These are phyloP conservation scores for Nebria ingens DNA, from an alignment of 1,140 invertebrate species.

Conservation along the genomic window DNA sequence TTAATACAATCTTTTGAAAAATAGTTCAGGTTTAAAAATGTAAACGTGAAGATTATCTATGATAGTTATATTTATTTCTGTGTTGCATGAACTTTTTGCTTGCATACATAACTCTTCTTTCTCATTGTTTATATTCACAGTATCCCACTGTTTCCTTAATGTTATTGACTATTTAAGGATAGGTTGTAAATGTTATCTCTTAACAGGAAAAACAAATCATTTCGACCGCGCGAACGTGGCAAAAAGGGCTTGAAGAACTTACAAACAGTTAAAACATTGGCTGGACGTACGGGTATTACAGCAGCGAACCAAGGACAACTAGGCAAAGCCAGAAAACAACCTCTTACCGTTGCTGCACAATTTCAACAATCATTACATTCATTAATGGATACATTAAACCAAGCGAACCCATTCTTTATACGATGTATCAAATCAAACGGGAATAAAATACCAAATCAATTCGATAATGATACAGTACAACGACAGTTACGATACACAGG, in stretches of 20 bases:
- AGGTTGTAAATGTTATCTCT: too few species aligned
- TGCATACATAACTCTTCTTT: too few species aligned
- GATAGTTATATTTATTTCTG: too few species aligned
- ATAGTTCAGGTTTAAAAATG: too few species aligned
- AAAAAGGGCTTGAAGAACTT: slow-evolving; percentile 80
- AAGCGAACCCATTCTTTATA: slow-evolving; percentile 95
- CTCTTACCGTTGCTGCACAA: slow-evolving; percentile 85
- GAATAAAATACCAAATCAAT: slow-evolving; percentile 82
- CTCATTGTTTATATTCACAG: too few species aligned
- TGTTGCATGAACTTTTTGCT: too few species aligned
- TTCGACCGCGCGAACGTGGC: slow-evolving; percentile 64
- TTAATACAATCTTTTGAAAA: too few species aligned
- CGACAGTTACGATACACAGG: slow-evolving; percentile 80
- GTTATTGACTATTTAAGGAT: too few species aligned
- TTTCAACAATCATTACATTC: slow-evolving; percentile 86
- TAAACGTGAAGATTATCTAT: too few species aligned
- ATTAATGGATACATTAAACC: slow-evolving; percentile 87
- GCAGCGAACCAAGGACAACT: slow-evolving; percentile 40
- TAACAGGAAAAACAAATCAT: slow-evolving; percentile 86
- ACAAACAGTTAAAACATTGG: slow-evolving; percentile 80
- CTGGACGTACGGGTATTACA: slow-evolving; percentile 53
- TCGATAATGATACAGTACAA: slow-evolving; percentile 91
- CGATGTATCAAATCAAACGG: slow-evolving; percentile 93
- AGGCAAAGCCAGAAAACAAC: slow-evolving; percentile 72
- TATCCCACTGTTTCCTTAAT: too few species aligned